Percentiles rank a stretch among this genome's conserved stretches.
Conservation (phyloP, 2,113 vertebrate species). For the Cervus canadensis region DNA sequence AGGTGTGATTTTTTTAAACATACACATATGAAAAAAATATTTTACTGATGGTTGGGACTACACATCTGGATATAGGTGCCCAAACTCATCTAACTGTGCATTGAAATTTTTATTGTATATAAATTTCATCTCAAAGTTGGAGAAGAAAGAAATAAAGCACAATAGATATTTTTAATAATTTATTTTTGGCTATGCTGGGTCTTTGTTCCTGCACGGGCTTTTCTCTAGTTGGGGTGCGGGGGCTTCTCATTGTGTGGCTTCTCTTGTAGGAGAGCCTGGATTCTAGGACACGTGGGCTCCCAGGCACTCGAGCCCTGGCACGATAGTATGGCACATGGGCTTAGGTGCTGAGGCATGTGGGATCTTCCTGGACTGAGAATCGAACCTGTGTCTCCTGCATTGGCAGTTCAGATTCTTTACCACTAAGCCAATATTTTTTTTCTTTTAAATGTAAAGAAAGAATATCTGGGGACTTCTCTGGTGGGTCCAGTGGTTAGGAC, state of each 20-base stretch:
- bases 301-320: neutral
- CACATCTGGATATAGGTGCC: neutral
- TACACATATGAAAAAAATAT: neutral
- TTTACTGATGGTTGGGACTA: neutral
- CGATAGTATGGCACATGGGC: neutral
- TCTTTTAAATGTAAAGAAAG: neutral
- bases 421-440: neutral
- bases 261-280: neutral
- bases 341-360: neutral
- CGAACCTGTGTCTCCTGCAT: neutral
- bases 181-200: neutral
- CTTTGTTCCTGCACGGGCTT: neutral
- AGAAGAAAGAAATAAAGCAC: neutral
- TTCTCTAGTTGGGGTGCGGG: neutral
- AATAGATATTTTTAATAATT: neutral
- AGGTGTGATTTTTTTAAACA: neutral
- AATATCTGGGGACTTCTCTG: neutral
- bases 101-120: neutral
- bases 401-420: neutral
- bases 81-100: neutral
- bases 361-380: neutral
- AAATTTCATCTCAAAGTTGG: neutral
- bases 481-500: neutral
- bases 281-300: neutral
- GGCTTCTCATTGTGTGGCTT: neutral